A percentile compares a stretch with the other conserved stretches of the same genome.
phyloP scores from a whole-genome alignment of 2,888 invertebrate species.

The Myopa testacea region DNA sequence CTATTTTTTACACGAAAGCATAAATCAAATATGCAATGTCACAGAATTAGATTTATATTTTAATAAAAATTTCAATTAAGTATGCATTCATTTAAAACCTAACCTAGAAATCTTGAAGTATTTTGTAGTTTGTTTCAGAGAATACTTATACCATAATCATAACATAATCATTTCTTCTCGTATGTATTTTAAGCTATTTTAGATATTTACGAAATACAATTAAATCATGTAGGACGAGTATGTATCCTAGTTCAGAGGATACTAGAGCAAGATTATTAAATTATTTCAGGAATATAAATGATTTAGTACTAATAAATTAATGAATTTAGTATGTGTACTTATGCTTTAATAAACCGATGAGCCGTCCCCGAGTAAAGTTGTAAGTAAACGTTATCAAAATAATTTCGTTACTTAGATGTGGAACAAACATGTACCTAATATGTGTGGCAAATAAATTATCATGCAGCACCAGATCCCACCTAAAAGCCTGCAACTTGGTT shows the following conservation, averaged over 20 bases:
- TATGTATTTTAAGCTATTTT: constrained; percentile 15
- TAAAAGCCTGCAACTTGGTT: too few species aligned
- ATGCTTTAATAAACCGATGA: too few species aligned
- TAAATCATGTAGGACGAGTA: not conserved
- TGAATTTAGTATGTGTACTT: too few species aligned
- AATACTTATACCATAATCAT: constrained; percentile 4
- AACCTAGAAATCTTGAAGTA: not conserved
- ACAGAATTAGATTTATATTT: not conserved
- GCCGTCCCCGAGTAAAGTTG: too few species aligned
- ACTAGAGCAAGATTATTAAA: not conserved
- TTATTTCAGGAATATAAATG: too few species aligned
- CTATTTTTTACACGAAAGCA: constrained; percentile 11
- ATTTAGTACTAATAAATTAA: too few species aligned
- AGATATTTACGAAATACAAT: constrained; percentile 27
- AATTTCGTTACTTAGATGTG: too few species aligned
- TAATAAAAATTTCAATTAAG: not conserved
- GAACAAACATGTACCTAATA: too few species aligned
- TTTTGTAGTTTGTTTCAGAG: not conserved
- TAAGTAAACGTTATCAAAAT: too few species aligned
- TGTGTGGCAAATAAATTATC: too few species aligned
- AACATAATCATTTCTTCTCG: not conserved
- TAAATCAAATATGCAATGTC: constrained; percentile 12
- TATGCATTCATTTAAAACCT: not conserved
- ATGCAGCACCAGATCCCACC: too few species aligned
- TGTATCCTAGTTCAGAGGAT: not conserved